Evolutionary conservation across 2,888 invertebrate genomes (phyloP), one percentile per base, ranked within the genome.

Genomic region (Boloria selene): DNA sequence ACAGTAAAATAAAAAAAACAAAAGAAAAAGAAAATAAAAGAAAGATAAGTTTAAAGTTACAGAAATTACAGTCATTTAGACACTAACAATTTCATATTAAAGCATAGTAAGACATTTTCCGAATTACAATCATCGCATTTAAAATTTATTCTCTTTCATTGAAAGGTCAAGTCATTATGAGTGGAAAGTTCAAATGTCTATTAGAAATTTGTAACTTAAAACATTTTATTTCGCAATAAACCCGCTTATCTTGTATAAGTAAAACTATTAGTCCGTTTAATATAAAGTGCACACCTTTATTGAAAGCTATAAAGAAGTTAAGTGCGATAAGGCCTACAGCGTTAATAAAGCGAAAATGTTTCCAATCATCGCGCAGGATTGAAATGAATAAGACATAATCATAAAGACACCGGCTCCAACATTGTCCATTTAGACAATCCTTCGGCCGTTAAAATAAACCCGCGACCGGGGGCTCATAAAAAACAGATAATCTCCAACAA

Each of bases 401-500:
- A 81, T 87, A 87, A 88, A 83, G 81, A 79, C 74, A 77, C 76
- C 74, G 79, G 79, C 76, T 67, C 62, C 71, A 82, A 83, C 84
- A 82, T 83, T 85, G 81, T 85, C 85, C 87, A 88, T 90, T 88
- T 82, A 81, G 85, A 84, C 89, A 87, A 90, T 88, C 86, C 87
- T 81, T 84, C 74, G 73, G 81, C 84, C 84, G 87, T 91, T 90
- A 89, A 87, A 88, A 86, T 85, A 86, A 88, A 90, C 80, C 82
- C 85, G 83, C 90, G 84, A 80, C 88, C 83, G 70, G 92, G 90
- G 92, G 85, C 89, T 86, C 90, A 90, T 92, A 91, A 92, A 92
- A 91, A 90, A 86, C 79, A 88, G 87, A 90, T 91, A 90, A 92
- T 90, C 91, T 88, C 86, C 84, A 75, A 86, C 91, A 90, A 91